phyloP scores from a whole-genome alignment of 2,888 invertebrate species.

The Megamerina dolium region DNA sequence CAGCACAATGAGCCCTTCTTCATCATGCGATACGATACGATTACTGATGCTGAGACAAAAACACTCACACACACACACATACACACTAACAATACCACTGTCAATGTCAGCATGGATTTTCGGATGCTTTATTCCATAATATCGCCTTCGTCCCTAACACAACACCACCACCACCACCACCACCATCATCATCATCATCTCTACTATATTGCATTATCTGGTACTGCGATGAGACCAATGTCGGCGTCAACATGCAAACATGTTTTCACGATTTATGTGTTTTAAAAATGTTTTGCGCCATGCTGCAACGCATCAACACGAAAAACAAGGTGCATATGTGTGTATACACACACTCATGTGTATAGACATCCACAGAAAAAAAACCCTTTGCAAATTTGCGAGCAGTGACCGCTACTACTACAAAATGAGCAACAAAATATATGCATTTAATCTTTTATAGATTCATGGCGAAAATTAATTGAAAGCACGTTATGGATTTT shows the following conservation, averaged over 20 bases:
- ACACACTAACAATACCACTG: not conserved
- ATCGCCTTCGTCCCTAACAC: constrained; percentile 12
- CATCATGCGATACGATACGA: too few species aligned
- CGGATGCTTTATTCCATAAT: constrained; percentile 14
- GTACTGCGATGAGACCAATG: not conserved
- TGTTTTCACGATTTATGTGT: constrained; percentile 22
- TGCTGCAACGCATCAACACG: not conserved
- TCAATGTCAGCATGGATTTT: not conserved
- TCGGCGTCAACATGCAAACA: constrained; percentile 21
- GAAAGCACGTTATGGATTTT: constrained; percentile 13
- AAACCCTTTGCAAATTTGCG: too few species aligned
- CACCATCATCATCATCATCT: constrained; percentile 5
- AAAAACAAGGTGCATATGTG: constrained; percentile 1
- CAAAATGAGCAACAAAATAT: too few species aligned
- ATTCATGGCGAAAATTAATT: constrained; percentile 17
- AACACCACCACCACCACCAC: constrained; percentile 2
- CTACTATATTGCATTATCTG: not conserved
- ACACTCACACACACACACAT: constrained; percentile 1
- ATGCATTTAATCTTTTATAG: too few species aligned
- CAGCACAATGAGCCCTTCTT: too few species aligned
- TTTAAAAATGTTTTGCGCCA: too few species aligned
- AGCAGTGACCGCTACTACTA: too few species aligned
- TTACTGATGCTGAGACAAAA: constrained; percentile 1
- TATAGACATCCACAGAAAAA: too few species aligned
- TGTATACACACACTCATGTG: too few species aligned